A percentile compares a stretch with the other conserved stretches of the same genome.
phyloP scores from a whole-genome alignment of 2,888 invertebrate genomes.

The Deilephila elpenor region DNA sequence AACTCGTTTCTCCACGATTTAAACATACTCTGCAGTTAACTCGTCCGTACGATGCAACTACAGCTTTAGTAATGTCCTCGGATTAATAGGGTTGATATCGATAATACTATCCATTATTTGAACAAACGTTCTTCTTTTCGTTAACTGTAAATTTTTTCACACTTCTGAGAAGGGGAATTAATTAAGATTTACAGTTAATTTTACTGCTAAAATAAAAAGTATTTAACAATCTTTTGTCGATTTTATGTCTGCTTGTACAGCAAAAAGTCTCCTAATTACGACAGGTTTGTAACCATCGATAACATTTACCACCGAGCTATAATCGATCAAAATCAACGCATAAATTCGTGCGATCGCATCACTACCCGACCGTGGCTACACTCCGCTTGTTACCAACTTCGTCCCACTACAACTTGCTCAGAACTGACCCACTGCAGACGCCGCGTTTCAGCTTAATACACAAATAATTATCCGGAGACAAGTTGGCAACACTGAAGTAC shows the following conservation, averaged over 20 bases:
- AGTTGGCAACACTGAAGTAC: slow-evolving; percentile 38
- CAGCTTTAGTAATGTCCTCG: neutral
- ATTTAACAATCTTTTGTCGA: too few species aligned
- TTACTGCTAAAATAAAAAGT: too few species aligned
- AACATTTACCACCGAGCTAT: neutral
- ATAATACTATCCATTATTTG: too few species aligned
- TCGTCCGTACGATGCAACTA: neutral
- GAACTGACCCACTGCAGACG: slow-evolving; percentile 55
- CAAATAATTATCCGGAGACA: slow-evolving; percentile 59
- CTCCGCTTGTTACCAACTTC: slow-evolving; percentile 48
- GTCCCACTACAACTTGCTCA: slow-evolving; percentile 38
- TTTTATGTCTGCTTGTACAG: too few species aligned
- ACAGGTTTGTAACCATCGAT: too few species aligned
- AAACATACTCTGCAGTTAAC: neutral
- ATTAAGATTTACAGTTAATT: too few species aligned
- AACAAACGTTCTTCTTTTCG: too few species aligned
- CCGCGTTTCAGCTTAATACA: slow-evolving; percentile 51
- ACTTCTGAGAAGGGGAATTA: too few species aligned
- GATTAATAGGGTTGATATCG: too few species aligned
- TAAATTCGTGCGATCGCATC: neutral
- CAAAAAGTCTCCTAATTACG: too few species aligned
- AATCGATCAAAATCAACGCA: neutral
- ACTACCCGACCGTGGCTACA: slow-evolving; percentile 17
- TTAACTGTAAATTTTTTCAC: too few species aligned
- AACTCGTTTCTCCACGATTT: neutral